Evolutionary conservation across 2,797 vertebrate genomes (phyloP), one percentile per base, ranked within the genome.

Genomic region (Sciurus vulgaris): DNA sequence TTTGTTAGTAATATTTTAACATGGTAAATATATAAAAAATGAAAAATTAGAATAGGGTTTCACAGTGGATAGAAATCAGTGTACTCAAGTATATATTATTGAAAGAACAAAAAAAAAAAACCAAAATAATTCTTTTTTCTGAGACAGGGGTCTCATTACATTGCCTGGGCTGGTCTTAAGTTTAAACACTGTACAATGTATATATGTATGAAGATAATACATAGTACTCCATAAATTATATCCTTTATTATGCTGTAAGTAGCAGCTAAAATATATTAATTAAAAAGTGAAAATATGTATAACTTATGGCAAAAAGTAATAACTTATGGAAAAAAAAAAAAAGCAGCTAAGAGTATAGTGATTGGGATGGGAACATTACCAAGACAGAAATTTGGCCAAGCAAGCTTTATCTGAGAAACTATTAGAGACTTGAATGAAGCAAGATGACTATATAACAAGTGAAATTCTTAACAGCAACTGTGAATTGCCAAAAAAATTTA

Each of bases 381-480:
- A 44, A 93, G 12, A 94, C 5, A 61, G 35, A 91, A 92, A 77
- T 89, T 30, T 86, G 38, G 26, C 69, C 94, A 47, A 77, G 47
- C 18, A 35, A 86, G 30, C 26, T 73, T 92, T 89, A 92, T 47
- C 49, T 72, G 86, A 86, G 49, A 89, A 93, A 95, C 72, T 49
- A 90, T 84, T n/a, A 84, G 22, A 90, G n/a, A 65, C 5, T 18
- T 93, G 56, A 95, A 86, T 86, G 65, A 91, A 85, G 73, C 67
- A 10, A 91, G 47, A 83, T 61, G 47, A 90, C 77, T 77, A 72
- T 10, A 76, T 28, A 49, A 56, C 70, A 49, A 63, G 38, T 70
- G 73, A 86, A 94, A 69, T 92, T 95, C 61, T 76, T 65, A 91
- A 91, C 72, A 26, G 69, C 81, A 86, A 92, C 41, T 38, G 17